A percentile compares a stretch with the other conserved stretches of the same genome.
Evolutionary conservation across 1,140 invertebrate genomes (phyloP).

Genomic region (Lethocerus indicus): DNA sequence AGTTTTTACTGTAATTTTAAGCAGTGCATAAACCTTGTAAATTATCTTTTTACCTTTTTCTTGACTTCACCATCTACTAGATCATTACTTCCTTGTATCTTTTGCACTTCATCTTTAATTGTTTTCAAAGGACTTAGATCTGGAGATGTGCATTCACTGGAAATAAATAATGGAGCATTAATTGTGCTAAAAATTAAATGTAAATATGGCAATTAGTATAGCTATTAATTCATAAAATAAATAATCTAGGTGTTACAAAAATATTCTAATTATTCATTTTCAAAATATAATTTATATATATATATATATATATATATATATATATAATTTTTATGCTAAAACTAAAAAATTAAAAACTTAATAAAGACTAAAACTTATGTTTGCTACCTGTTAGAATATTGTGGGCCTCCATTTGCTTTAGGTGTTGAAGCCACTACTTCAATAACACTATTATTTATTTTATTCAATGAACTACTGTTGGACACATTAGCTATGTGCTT

Average conservation of each 20-base stretch:
- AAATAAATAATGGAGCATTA: conserved; percentile 6
- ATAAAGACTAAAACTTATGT: conserved; percentile 10
- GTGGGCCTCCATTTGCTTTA: conserved; percentile 5
- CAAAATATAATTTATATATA: too few species aligned
- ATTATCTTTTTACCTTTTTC: conserved; percentile 12
- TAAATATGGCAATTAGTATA: not conserved
- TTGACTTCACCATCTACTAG: conserved; percentile 16
- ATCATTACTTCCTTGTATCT: conserved; percentile 5
- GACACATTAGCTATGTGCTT: not conserved
- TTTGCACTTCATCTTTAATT: conserved; percentile 12
- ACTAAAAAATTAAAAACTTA: conserved; percentile 5
- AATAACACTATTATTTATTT: conserved; percentile 1
- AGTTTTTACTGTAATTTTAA: not conserved
- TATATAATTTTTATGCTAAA: too few species aligned
- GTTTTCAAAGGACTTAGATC: conserved; percentile 16
- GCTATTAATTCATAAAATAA: too few species aligned
- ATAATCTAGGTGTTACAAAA: too few species aligned
- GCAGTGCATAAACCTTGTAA: not conserved
- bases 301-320: too few species aligned
- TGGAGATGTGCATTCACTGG: conserved; percentile 14
- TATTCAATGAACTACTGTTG: conserved; percentile 1
- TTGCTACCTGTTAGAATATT: not conserved
- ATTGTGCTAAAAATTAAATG: conserved; percentile 1
- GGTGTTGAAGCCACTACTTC: conserved; percentile 4
- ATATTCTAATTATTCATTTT: too few species aligned